These are phyloP conservation scores for Cordilura impudica DNA, from an alignment of 2,888 invertebrate species.

Conservation along the genomic window DNA sequence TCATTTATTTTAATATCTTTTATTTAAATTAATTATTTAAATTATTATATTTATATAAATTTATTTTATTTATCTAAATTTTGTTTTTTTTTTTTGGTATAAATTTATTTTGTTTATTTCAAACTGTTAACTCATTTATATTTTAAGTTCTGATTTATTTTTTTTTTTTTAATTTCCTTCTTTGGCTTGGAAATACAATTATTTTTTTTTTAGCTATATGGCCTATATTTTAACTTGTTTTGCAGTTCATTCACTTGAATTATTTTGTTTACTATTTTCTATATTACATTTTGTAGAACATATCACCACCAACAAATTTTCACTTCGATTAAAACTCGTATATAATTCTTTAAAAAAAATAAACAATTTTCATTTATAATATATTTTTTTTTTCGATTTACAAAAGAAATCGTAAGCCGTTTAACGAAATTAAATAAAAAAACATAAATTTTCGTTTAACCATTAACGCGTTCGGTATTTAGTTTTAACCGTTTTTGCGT, in stretches of 20 bases:
- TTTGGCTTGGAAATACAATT: background rate
- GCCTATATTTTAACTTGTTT: conserved; percentile 17
- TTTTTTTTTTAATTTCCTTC: background rate
- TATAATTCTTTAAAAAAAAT: background rate
- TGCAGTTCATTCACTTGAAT: conserved; percentile 44
- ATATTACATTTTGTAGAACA: background rate
- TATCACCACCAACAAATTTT: background rate
- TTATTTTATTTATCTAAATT: background rate
- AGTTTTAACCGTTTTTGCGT: conserved; percentile 37
- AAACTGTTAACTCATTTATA: too few relatives aligned
- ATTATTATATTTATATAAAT: too few relatives aligned
- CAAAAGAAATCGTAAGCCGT: background rate
- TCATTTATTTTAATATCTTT: background rate
- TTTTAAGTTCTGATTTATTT: background rate
- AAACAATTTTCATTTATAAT: background rate
- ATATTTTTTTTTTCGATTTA: background rate
- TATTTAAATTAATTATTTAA: conserved; percentile 10
- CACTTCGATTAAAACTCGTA: too few relatives aligned
- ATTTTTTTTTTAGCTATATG: conserved; percentile 13
- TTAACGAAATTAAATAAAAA: background rate
- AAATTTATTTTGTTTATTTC: background rate
- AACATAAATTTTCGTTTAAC: background rate
- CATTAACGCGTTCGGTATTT: background rate
- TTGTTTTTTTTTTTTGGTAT: background rate
- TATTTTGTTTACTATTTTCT: conserved; percentile 8